Evolutionary conservation across 2,113 vertebrate genomes (phyloP).

Genomic region (Calonectris borealis): DNA sequence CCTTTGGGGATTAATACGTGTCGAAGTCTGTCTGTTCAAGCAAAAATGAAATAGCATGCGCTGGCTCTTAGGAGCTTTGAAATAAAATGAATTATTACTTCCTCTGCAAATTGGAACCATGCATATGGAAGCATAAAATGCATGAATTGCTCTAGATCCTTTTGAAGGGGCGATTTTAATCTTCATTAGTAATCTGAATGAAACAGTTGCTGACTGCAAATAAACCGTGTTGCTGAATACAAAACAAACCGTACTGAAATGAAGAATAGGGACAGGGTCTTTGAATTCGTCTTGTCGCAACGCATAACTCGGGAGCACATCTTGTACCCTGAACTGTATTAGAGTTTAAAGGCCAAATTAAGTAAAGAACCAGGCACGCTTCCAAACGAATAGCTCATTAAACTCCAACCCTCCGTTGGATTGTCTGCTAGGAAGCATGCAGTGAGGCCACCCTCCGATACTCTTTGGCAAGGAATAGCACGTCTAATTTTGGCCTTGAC

Average conservation of each 20-base stretch:
- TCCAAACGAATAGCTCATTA: neutral
- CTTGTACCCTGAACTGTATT: neutral
- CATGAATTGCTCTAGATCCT: neutral
- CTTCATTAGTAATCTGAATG: neutral
- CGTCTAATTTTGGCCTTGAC: neutral
- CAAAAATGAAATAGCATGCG: neutral
- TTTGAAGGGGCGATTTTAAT: neutral
- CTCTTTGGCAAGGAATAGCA: neutral
- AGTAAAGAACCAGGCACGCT: neutral
- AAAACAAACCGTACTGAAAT: neutral
- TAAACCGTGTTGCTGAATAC: neutral
- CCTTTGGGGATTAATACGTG: neutral
- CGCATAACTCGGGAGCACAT: accelerated
- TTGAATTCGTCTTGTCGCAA: neutral
- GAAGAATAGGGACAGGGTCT: neutral
- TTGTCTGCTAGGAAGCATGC: neutral
- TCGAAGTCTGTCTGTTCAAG: neutral
- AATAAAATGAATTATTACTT: neutral
- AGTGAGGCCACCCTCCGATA: neutral
- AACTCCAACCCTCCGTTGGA: neutral
- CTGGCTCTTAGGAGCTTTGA: neutral
- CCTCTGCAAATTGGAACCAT: neutral
- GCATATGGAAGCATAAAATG: neutral
- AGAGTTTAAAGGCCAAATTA: neutral
- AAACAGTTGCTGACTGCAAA: neutral